These are phyloP conservation scores for Meloe dianella DNA, from an alignment of 2,888 invertebrate species.

Conservation along the genomic window DNA sequence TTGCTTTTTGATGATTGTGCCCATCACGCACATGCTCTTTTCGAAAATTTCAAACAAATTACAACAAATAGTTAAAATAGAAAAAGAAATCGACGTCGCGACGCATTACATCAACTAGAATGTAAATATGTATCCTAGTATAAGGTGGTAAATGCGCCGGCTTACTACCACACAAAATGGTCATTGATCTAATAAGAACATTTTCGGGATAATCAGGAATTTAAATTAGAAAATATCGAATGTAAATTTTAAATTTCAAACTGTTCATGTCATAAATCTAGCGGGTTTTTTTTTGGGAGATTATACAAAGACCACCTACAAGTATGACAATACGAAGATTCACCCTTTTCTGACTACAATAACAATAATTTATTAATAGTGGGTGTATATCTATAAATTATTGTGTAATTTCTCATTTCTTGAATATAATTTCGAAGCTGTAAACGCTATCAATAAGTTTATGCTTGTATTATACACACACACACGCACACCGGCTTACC, in stretches of 20 bases:
- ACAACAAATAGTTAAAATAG: conserved; percentile 5
- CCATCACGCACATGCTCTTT: conserved; percentile 34
- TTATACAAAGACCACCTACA: conserved; percentile 4
- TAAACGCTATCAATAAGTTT: conserved; percentile 1
- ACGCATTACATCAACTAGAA: conserved; percentile 2
- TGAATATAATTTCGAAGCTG: not conserved
- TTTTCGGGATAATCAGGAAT: not conserved
- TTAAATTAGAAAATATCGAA: not conserved
- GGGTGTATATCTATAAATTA: conserved; percentile 1
- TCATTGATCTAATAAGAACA: not conserved
- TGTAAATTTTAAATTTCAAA: not conserved
- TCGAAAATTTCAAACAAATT: conserved; percentile 16
- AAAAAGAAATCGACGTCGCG: conserved; percentile 11
- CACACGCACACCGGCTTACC: not conserved
- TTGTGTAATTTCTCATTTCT: not conserved
- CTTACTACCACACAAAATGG: not conserved
- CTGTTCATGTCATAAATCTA: not conserved
- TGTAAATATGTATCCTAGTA: not conserved
- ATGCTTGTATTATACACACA: not conserved
- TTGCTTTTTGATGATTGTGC: conserved; percentile 25
- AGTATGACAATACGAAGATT: not conserved
- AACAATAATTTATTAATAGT: not conserved
- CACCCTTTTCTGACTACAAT: not conserved
- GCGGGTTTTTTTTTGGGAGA: not conserved
- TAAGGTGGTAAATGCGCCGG: conserved; percentile 5